Percentiles rank a stretch among this genome's conserved stretches.
Evolutionary conservation across 2,888 invertebrate genomes (phyloP).

Genomic region (Euplexia lucipara): DNA sequence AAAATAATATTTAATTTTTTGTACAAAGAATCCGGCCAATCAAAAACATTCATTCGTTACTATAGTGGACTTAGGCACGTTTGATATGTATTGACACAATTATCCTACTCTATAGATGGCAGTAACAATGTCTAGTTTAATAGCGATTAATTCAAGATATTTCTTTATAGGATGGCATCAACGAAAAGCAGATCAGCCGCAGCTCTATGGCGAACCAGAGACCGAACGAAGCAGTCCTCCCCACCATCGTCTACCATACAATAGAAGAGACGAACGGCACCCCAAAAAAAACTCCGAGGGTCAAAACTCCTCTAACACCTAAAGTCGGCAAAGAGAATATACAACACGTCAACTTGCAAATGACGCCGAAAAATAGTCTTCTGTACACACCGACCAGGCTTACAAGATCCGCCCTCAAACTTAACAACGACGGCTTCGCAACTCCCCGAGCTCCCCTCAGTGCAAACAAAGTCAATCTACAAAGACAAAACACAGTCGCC

Average conservation of each 20-base stretch:
- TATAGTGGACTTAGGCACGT: too few species aligned
- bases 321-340: conserved; percentile 85
- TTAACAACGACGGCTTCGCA: conserved; percentile 83
- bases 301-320: conserved; percentile 77
- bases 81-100: too few species aligned
- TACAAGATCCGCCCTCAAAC: conserved; percentile 82
- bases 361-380: conserved; percentile 79
- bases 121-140: not conserved
- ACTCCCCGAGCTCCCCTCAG: conserved; percentile 85
- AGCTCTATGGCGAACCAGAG: conserved; percentile 86
- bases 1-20: too few species aligned
- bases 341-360: conserved; percentile 68
- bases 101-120: too few species aligned
- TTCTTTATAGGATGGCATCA: conserved; percentile 85
- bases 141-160: not conserved
- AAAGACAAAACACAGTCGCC: conserved; percentile 77
- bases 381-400: conserved; percentile 81
- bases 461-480: conserved; percentile 79
- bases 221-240: conserved; percentile 64
- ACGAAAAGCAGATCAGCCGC: conserved; percentile 87
- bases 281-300: conserved; percentile 79
- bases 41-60: too few species aligned
- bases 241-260: conserved; percentile 67
- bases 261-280: conserved; percentile 69
- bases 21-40: too few species aligned